Percentiles rank a stretch among this genome's conserved stretches.
Evolutionary conservation across 2,797 vertebrate genomes (phyloP).

Genomic region (Discoglossus pictus): DNA sequence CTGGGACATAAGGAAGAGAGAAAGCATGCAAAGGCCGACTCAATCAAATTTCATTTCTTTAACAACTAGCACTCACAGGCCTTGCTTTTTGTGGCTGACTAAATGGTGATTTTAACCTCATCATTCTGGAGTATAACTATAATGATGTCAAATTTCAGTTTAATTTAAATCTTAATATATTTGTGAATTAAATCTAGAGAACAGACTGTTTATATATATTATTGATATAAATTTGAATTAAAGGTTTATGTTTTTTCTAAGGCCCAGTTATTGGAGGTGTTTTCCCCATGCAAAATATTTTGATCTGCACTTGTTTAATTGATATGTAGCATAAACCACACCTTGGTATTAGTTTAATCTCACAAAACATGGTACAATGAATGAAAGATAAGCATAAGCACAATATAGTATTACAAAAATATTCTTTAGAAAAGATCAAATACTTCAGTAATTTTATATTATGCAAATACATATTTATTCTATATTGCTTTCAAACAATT

Average conservation of each 20-base stretch:
- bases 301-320: not conserved
- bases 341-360: no score
- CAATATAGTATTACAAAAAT: no score
- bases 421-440: not conserved
- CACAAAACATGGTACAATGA: no score
- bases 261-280: no score
- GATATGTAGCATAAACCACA: no score
- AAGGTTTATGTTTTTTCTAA: no score
- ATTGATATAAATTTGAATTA: no score
- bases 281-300: not conserved
- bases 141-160: slow-evolving; percentile 24
- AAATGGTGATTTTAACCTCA: slow-evolving; percentile 62
- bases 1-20: slow-evolving; percentile 59
- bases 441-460: no score
- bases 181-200: no score
- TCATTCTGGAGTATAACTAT: slow-evolving; percentile 66
- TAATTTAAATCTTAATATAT: not conserved
- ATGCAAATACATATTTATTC: no score
- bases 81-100: slow-evolving; percentile 67
- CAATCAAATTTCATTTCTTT: slow-evolving; percentile 59
- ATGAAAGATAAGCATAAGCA: no score
- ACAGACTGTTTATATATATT: no score
- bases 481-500: not conserved
- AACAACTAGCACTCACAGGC: slow-evolving; percentile 55
- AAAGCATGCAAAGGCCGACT: slow-evolving; percentile 63